Conservation (phyloP, 2,888 invertebrate species). For the Gerris lacustris region DNA sequence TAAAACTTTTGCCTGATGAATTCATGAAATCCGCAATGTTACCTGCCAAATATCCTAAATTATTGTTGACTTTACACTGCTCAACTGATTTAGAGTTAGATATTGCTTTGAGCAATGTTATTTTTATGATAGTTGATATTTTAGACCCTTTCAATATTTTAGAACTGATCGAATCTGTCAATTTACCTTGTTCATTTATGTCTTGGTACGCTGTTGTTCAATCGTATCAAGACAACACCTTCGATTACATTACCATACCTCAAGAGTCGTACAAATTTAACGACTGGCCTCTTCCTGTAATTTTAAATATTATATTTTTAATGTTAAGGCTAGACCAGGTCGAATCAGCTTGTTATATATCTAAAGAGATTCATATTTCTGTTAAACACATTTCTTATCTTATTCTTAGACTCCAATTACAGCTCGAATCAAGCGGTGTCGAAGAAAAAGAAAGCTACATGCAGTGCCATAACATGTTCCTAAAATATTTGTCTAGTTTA, state of each 20-base stretch:
- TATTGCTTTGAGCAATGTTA: conserved; percentile 34
- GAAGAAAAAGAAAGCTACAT: conserved; percentile 38
- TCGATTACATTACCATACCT: conserved; percentile 29
- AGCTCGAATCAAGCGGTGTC: conserved; percentile 41
- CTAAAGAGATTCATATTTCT: conserved; percentile 27
- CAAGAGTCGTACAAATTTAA: conserved; percentile 25
- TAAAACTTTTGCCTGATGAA: conserved; percentile 21
- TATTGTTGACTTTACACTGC: not conserved
- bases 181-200: conserved; percentile 31
- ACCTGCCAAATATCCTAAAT: not conserved
- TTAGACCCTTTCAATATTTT: conserved; percentile 31
- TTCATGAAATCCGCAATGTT: conserved; percentile 12
- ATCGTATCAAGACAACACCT: conserved; percentile 30
- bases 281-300: conserved; percentile 34
- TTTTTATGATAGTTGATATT: conserved; percentile 34
- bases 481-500: conserved; percentile 37
- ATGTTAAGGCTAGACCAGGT: conserved; percentile 32
- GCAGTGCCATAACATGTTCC: conserved; percentile 40
- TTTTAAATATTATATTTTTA: conserved; percentile 32
- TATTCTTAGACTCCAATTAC: conserved; percentile 37
- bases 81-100: not conserved
- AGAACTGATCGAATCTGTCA: conserved; percentile 27
- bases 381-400: conserved; percentile 30
- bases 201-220: conserved; percentile 32
- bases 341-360: conserved; percentile 31